Evolutionary conservation across 2,888 invertebrate species (phyloP).

Genomic region (Agonum fuliginosum): DNA sequence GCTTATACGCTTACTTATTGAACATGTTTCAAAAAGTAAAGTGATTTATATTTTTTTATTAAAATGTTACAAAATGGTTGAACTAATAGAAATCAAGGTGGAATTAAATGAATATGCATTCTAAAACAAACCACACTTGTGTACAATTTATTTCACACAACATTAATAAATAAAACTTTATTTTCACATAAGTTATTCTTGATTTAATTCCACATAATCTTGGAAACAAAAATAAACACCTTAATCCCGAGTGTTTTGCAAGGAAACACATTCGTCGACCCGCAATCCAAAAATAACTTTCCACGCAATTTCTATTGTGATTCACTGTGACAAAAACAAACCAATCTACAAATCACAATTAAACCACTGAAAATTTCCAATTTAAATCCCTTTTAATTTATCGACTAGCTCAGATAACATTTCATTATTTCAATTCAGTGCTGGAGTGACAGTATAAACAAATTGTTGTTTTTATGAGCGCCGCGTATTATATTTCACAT

Average conservation of each 20-base stretch:
- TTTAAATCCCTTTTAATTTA: neutral
- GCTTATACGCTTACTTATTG: too few species aligned
- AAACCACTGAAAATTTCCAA: neutral
- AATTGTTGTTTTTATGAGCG: constrained; percentile 31
- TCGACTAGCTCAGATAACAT: constrained; percentile 1
- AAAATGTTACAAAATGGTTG: too few species aligned
- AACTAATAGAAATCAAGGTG: too few species aligned
- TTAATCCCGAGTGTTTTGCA: neutral
- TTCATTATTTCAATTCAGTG: constrained; percentile 28
- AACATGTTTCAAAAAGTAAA: too few species aligned
- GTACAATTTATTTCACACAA: too few species aligned
- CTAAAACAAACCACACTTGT: too few species aligned
- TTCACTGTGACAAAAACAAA: neutral
- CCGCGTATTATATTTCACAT: constrained; percentile 1
- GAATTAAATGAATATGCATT: too few species aligned
- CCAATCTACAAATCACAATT: neutral
- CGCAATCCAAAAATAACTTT: neutral
- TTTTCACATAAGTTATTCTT: too few species aligned
- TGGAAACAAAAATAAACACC: neutral
- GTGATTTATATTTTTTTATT: too few species aligned
- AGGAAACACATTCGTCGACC: too few species aligned
- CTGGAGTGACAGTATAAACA: constrained; percentile 26
- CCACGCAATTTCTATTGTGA: neutral
- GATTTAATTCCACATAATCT: too few species aligned
- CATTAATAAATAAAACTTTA: too few species aligned